A percentile compares a stretch with the other conserved stretches of the same genome.
Evolutionary conservation across 2,888 invertebrate species (phyloP).

Genomic region (Melieria crassipennis): DNA sequence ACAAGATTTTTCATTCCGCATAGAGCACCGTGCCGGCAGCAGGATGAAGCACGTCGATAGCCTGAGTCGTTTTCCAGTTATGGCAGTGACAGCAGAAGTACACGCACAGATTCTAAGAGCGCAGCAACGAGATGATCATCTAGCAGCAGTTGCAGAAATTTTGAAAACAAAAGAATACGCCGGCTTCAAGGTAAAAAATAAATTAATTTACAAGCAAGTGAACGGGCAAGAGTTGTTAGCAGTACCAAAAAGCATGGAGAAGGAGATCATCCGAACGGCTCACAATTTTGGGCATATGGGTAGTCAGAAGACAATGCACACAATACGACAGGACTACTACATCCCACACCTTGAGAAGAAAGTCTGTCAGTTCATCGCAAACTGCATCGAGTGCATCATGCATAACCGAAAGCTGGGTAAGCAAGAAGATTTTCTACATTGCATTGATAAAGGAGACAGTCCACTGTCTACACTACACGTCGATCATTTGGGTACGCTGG

Average conservation of each 20-base stretch:
- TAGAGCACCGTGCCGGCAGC: constrained; percentile 26
- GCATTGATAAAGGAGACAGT: constrained; percentile 36
- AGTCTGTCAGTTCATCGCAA: constrained; percentile 28
- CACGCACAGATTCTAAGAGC: constrained; percentile 19
- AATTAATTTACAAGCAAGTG: constrained; percentile 35
- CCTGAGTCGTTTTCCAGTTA: constrained; percentile 33
- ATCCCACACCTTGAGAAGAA: constrained; percentile 38
- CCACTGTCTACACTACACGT: constrained; percentile 33
- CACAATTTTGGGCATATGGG: constrained; percentile 20
- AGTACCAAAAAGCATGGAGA: constrained; percentile 37
- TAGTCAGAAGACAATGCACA: constrained; percentile 23
- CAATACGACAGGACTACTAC: constrained; percentile 31
- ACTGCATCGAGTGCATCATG: constrained; percentile 36
- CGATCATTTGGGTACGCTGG: constrained; percentile 35
- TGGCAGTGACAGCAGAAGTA: constrained; percentile 27
- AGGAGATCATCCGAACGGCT: neutral
- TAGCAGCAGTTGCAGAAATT: neutral
- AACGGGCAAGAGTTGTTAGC: constrained; percentile 38
- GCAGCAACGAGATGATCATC: constrained; percentile 28
- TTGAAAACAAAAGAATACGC: constrained; percentile 22
- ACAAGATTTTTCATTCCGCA: constrained; percentile 27
- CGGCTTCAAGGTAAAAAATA: constrained; percentile 30
- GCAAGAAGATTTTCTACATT: constrained; percentile 34
- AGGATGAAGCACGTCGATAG: constrained; percentile 37
- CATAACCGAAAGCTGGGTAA: constrained; percentile 37